These are phyloP conservation scores for Tetragnatha versicolor DNA, from an alignment of 1,140 invertebrate species.

Conservation along the genomic window DNA sequence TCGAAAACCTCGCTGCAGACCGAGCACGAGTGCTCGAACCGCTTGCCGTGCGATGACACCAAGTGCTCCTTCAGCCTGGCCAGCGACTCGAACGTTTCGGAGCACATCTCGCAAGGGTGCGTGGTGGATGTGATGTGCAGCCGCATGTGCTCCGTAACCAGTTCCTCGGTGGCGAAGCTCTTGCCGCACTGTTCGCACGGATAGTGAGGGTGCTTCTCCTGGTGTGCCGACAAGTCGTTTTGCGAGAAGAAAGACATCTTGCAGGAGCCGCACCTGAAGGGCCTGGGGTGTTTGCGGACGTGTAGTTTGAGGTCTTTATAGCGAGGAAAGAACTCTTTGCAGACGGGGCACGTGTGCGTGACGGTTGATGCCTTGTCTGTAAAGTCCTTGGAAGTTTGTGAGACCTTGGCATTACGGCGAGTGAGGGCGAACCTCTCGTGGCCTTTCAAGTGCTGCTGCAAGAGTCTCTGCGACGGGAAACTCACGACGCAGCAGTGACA, in stretches of 20 bases:
- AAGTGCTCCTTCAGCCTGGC: conserved; percentile 23
- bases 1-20: conserved; percentile 59
- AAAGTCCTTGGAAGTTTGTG: too few species aligned
- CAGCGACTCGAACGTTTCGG: conserved; percentile 52
- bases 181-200: conserved; percentile 58
- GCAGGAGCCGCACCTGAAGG: conserved; percentile 62
- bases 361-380: too few species aligned
- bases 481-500: conserved; percentile 57
- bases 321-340: conserved; percentile 58
- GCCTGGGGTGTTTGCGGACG: conserved; percentile 59
- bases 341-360: conserved; percentile 56
- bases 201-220: conserved; percentile 58
- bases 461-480: not conserved
- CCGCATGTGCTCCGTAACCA: conserved; percentile 63
- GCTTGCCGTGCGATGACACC: conserved; percentile 25
- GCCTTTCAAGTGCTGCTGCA: conserved; percentile 59
- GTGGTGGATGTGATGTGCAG: conserved; percentile 57
- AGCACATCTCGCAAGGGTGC: conserved; percentile 51
- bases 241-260: conserved; percentile 61
- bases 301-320: conserved; percentile 58
- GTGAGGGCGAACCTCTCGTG: too few species aligned
- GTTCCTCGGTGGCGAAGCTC: conserved; percentile 61
- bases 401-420: too few species aligned
- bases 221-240: conserved; percentile 59
- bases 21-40: conserved; percentile 52